phyloP scores from a whole-genome alignment of 2,113 vertebrate species.

The Urocitellus parryii region DNA sequence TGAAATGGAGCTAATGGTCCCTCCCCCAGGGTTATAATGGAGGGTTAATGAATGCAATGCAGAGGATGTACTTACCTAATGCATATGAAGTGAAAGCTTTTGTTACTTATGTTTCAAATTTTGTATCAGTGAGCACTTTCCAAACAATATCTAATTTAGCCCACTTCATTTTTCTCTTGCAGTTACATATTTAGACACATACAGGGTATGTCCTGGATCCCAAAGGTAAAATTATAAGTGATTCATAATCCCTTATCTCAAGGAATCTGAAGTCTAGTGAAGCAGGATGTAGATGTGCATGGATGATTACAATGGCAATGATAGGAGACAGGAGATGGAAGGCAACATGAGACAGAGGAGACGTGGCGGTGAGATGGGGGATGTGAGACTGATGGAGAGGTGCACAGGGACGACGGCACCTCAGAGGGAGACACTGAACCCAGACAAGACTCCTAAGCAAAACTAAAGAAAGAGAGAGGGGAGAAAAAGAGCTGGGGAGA shows the following conservation, averaged over 20 bases:
- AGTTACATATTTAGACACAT: neutral
- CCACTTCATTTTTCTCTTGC: neutral
- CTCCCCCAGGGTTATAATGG: neutral
- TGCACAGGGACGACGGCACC: too few relatives aligned
- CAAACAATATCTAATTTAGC: neutral
- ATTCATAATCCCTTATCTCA: neutral
- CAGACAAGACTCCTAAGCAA: neutral
- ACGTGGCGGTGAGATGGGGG: neutral
- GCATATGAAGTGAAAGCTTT: neutral
- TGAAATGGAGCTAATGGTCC: neutral
- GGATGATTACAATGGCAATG: fast-evolving
- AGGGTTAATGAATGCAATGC: neutral
- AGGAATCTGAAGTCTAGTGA: neutral
- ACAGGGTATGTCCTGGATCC: fast-evolving
- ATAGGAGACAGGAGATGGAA: neutral
- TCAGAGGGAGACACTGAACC: too few relatives aligned
- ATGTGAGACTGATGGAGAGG: too few relatives aligned
- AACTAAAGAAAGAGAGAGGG: neutral
- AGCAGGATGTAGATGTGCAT: neutral
- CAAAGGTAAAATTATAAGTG: neutral
- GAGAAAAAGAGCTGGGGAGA: neutral
- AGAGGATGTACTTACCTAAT: neutral
- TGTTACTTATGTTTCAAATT: neutral
- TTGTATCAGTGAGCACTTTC: neutral
- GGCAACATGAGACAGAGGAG: fast-evolving